Base-by-base conservation (phyloP, 1,140 invertebrate genomes). In the Drosophila burlai region DNA sequence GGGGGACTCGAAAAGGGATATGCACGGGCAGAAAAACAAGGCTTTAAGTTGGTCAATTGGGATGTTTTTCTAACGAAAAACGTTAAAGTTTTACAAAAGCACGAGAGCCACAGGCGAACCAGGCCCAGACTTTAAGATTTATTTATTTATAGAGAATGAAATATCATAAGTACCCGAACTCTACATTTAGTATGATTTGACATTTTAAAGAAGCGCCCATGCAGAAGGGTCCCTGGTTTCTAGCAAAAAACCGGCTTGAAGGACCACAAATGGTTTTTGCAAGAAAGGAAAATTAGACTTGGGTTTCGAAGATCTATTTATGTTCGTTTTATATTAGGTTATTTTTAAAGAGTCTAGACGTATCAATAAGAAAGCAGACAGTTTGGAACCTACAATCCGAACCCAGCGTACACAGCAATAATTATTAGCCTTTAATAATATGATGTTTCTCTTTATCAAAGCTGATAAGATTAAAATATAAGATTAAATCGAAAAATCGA, bases 21-120 rank as follows among this genome's bases (percentile, higher is more conserved):
- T 36, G 26, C 63, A 71, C 10, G 18, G 21, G 3, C 11, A 54
- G 21, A 54, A 67, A 67, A 55, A 3, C 1, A 15, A 10, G 18
- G 4, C 8, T 16, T 21, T 16, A 24, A 38, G 34, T 55, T 55
- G 18, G 34, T 2, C 13, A 55, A 1, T 52, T 11, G 9, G 16
- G 0, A 18, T 0, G 26, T 1, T 11, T n/a, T 18, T n/a, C 7
- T 2, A 1, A 4, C 0, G 26, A 24, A 16, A n/a, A 26, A 16
- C 1, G 7, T 47, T 49, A 9, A n/a, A 47, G 13, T 26, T 47
- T 21, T 1, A n/a, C 34, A 34, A 34, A 34, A 1, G 9, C 34
- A 34, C 31, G 7, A 34, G 31, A 31, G 31, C 31, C 8, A 31
- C 29, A 31, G 7, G 29, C 8, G 29, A 31, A 31, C 29, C 8